phyloP scores from a whole-genome alignment of 2,888 invertebrate genomes.

The Pocota personata region DNA sequence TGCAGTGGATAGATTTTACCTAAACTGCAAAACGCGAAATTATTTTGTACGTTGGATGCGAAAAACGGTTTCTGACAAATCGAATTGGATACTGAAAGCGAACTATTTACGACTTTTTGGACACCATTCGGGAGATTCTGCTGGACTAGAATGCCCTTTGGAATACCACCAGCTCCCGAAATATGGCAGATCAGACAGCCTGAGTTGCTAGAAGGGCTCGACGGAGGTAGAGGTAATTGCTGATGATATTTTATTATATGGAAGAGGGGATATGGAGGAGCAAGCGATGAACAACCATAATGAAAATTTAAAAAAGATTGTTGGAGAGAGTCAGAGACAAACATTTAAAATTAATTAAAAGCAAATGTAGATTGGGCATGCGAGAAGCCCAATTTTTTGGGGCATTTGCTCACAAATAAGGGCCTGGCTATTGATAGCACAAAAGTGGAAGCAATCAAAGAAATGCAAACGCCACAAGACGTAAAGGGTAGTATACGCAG shows the following conservation, averaged over 20 bases:
- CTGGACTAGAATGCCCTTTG: too few species aligned
- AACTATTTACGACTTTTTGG: constrained; percentile 77
- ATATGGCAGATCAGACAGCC: background rate
- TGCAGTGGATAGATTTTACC: constrained; percentile 30
- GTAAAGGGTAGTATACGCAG: constrained; percentile 15
- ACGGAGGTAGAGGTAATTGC: constrained; percentile 37
- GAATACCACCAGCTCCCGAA: constrained; percentile 26
- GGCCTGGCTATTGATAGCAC: background rate
- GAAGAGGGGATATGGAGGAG: background rate
- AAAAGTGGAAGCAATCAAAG: background rate
- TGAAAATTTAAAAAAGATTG: background rate
- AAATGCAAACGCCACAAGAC: background rate
- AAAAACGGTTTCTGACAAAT: too few species aligned
- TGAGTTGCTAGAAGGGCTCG: too few species aligned
- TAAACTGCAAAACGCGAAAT: constrained; percentile 17
- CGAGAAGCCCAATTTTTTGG: background rate
- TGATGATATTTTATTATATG: constrained; percentile 3
- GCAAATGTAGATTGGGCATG: background rate
- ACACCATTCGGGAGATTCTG: constrained; percentile 55
- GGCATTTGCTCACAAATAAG: background rate
- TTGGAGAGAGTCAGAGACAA: background rate
- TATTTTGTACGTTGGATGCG: too few species aligned
- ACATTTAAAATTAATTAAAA: background rate
- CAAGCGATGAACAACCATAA: constrained; percentile 3
- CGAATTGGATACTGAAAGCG: constrained; percentile 77